These are phyloP conservation scores for Drosophila pandora DNA, from an alignment of 1,140 invertebrate genomes.

Conservation along the genomic window DNA sequence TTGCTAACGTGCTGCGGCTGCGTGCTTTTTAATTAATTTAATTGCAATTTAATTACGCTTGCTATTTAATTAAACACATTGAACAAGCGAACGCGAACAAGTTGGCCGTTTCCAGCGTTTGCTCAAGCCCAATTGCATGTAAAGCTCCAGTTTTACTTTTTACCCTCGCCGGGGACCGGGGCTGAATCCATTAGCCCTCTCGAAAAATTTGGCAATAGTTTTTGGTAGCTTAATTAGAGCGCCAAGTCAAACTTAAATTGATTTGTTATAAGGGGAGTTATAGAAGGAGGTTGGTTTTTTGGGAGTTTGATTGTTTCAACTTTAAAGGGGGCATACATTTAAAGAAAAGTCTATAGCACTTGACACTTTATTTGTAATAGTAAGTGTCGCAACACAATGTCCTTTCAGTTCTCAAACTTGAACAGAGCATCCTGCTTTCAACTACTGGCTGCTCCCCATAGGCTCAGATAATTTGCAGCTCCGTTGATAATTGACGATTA, in stretches of 20 bases:
- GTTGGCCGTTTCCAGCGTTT: constrained; percentile 36
- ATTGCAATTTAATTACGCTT: constrained; percentile 83
- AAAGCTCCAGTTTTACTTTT: constrained; percentile 4
- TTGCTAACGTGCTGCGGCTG: constrained; percentile 53
- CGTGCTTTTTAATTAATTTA: constrained; percentile 83
- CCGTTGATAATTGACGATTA: constrained; percentile 81
- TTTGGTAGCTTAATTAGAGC: constrained; percentile 64
- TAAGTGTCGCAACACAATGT: constrained; percentile 11
- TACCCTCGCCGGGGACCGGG: not conserved
- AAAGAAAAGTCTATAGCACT: too few relatives aligned
- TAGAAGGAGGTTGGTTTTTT: not conserved
- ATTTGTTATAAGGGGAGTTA: constrained; percentile 52
- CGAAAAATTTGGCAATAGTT: constrained; percentile 60
- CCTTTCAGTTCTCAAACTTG: constrained; percentile 18
- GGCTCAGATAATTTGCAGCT: constrained; percentile 49
- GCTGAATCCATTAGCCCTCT: not conserved
- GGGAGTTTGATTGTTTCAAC: not conserved
- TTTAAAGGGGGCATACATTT: not conserved
- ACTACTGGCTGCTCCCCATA: constrained; percentile 37
- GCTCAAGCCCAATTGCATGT: constrained; percentile 45
- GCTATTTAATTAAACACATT: constrained; percentile 83
- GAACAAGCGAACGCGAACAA: constrained; percentile 52
- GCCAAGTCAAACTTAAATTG: constrained; percentile 60
- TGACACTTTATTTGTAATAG: not conserved
- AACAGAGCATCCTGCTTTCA: constrained; percentile 20